Evolutionary conservation across 2,113 vertebrate species (phyloP).

Genomic region (Jaculus jaculus): DNA sequence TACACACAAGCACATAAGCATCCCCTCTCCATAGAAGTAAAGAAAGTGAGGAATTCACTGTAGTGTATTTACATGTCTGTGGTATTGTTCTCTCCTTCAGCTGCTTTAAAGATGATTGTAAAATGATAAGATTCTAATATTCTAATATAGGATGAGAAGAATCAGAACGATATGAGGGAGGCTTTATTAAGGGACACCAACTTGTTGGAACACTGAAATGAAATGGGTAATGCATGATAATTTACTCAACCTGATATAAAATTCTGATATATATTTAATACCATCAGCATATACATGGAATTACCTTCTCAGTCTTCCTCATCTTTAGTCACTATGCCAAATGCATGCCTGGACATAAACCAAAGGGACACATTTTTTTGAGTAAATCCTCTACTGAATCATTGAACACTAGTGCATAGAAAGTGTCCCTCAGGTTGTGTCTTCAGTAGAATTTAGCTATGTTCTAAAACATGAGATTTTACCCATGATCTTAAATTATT

Average conservation of each 20-base stretch:
- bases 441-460: neutral
- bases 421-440: neutral
- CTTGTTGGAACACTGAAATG: neutral
- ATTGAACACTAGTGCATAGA: neutral
- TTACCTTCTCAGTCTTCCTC: neutral
- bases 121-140: constrained; percentile 7
- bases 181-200: constrained; percentile 19
- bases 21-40: too few relatives aligned
- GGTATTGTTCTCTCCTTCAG: too few relatives aligned
- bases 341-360: neutral
- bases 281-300: neutral
- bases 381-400: neutral
- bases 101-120: neutral
- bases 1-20: too few relatives aligned
- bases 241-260: constrained; percentile 35
- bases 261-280: constrained; percentile 51
- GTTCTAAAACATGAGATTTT: neutral
- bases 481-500: neutral
- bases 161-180: neutral
- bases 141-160: neutral
- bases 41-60: too few relatives aligned
- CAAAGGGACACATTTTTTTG: neutral
- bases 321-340: neutral
- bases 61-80: too few relatives aligned
- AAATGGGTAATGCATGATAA: neutral